Base-by-base conservation (phyloP, 1,140 invertebrate genomes). In the Trichonephila clavata region DNA sequence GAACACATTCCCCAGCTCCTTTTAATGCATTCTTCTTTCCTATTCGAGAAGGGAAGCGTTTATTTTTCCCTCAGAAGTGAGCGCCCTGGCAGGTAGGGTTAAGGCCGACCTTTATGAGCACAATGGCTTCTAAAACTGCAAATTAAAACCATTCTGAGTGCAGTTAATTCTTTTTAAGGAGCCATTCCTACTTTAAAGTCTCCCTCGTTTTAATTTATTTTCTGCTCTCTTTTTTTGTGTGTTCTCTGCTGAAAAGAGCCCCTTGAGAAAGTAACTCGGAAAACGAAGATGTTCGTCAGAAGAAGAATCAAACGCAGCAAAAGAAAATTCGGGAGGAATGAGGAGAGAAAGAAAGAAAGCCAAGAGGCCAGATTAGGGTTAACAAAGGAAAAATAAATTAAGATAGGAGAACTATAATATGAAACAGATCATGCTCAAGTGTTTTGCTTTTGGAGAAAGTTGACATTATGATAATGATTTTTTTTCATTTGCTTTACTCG, bases 91-190 rank as follows among this genome's bases (percentile, higher is more conserved):
- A 13, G 16, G 57, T 63, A 39, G 57, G 60, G 68, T 6, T 77
- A 4, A 14, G 60, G 18, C 84, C 16, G 32, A 8, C 60, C 84
- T 60, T 86, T 63, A 86, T 86, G 84, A 60, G 60, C 39, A 77
- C 63, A 86, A 86, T 86, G 57, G 84, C 84, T 86, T 59, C 32
- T 59, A 86, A 89, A 89, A 89, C 87, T 89, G 87, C 87, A 89
- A 89, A 89, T 89, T 89, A 71, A 89, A 89, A 89, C 87, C 87
- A 89, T 89, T 89, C 87, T 32, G 39, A 27, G 65, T 57, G 63
- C 81, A 86, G 87, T 89, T 89, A 89, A 89, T 89, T 89, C 87
- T 89, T 89, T 89, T 71, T 89, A 89, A 89, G 63, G 65, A 89
- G 65, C 84, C 84, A 86, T 86, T 86, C 60, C 60, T 59, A 86